phyloP scores from a whole-genome alignment of 2,113 vertebrate genomes.

The Antechinus stuartii region DNA sequence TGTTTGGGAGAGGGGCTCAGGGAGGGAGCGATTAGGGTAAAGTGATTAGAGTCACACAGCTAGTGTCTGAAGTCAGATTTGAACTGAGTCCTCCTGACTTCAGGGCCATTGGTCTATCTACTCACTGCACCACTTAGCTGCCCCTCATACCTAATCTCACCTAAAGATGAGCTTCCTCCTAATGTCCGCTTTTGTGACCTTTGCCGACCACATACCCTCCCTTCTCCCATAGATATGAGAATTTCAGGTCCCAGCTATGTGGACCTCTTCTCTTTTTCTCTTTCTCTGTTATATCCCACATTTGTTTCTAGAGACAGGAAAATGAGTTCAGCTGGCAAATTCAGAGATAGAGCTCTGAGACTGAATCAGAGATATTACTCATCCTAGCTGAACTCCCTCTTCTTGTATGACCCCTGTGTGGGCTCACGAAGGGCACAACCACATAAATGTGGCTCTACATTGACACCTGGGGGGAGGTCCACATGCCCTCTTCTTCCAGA shows the following conservation, averaged over 20 bases:
- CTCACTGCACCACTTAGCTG: neutral
- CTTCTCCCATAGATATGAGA: neutral
- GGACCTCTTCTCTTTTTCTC: neutral
- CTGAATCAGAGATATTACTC: constrained; percentile 1
- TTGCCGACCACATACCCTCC: neutral
- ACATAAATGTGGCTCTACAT: neutral
- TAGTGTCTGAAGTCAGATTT: too few species aligned
- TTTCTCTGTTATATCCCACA: neutral
- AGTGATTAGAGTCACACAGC: neutral
- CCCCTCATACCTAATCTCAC: neutral
- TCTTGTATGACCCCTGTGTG: neutral
- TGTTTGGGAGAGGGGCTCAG: neutral
- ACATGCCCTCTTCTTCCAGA: neutral
- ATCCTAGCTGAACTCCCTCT: neutral
- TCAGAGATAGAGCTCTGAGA: neutral
- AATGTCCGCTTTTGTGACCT: neutral
- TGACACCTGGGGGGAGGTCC: neutral
- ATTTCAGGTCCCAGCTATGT: neutral
- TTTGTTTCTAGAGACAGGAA: neutral
- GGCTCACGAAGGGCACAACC: neutral
- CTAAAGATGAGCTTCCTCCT: neutral
- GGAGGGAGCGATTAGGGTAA: neutral
- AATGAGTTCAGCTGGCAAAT: neutral
- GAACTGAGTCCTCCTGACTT: too few species aligned
- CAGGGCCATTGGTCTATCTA: neutral